Base-by-base conservation (phyloP, 1,140 invertebrate genomes). In the Neodiprion lecontei region DNA sequence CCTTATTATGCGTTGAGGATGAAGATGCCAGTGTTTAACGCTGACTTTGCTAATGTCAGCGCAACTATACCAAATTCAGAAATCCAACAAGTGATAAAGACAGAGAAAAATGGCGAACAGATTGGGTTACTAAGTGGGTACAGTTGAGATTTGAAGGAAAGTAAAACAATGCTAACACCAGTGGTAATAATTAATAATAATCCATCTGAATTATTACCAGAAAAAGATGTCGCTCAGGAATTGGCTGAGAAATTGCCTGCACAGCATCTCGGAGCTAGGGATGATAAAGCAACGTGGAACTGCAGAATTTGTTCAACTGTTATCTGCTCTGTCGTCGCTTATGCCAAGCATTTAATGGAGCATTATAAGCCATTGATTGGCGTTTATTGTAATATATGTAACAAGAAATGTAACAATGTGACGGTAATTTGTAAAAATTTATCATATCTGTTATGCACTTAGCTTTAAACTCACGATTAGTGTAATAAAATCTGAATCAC, bases 1-100 rank as follows among this genome's bases (percentile, higher is more conserved):
- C 87, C 90, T 28, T 84, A 84, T 78, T 89, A 89, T 82, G 88
- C 84, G 9, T 49, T 79, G 12, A 83, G 85, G 82, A 89, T 90
- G 88, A 81, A 82, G 70, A 87, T 81, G 79, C 78, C 76, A n/a
- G 12, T 82, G 10, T 75, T 70, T 48, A 76, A 76, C 48, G 65
- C 14, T 9, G 72, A 78, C 28, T 76, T 75, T 68, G 67, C 74
- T 7, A 77, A 75, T 61, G n/a, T 12, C 69, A 10, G n/a, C 47
- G 40, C 11, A 53, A 40, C 21, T 12, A 40, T 66, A 11, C 11
- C 28, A n/a, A 23, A 50, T 23, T 14, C 73, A 50, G 49, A 71
- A 49, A 72, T 69, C 14, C 23, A 49, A 50, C 23, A 47, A 75
- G 61, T 72, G 11, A 23, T 69, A 21, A 48, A 28, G 9, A n/a